Evolutionary conservation across 2,888 invertebrate genomes (phyloP).

Genomic region (Drosophila mulleri): DNA sequence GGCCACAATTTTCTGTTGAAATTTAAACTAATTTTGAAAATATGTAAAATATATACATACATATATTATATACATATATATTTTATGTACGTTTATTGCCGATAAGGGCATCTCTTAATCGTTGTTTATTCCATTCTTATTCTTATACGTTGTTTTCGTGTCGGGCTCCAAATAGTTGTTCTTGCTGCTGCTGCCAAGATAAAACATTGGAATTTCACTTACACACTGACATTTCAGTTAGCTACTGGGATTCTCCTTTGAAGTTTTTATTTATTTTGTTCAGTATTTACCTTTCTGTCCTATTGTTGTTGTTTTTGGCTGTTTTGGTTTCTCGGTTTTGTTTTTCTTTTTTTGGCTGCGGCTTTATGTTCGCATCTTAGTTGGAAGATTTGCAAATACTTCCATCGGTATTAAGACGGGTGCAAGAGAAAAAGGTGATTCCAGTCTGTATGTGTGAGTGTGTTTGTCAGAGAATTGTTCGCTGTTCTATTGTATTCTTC

Average conservation of each 20-base stretch:
- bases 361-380: conserved; percentile 34
- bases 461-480: conserved; percentile 34
- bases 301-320: conserved; percentile 42
- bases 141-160: conserved; percentile 43
- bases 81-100: not conserved
- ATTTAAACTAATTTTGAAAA: too few species aligned
- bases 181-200: conserved; percentile 47
- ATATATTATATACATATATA: too few species aligned
- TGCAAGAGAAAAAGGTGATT: conserved; percentile 35
- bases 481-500: conserved; percentile 52
- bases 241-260: conserved; percentile 82
- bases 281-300: conserved; percentile 68
- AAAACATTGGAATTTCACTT: conserved; percentile 78
- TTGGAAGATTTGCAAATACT: conserved; percentile 48
- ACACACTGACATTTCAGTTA: conserved; percentile 65
- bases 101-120: conserved; percentile 31
- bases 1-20: too few species aligned
- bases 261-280: conserved; percentile 69
- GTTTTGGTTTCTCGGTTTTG: conserved; percentile 25
- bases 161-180: conserved; percentile 60
- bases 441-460: conserved; percentile 11
- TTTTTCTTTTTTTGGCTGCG: conserved; percentile 28
- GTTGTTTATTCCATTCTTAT: not conserved
- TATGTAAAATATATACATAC: too few species aligned
- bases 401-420: conserved; percentile 16